A percentile compares a stretch with the other conserved stretches of the same genome.
Evolutionary conservation across 2,888 invertebrate genomes (phyloP).

Genomic region (Ormyrus labotus): DNA sequence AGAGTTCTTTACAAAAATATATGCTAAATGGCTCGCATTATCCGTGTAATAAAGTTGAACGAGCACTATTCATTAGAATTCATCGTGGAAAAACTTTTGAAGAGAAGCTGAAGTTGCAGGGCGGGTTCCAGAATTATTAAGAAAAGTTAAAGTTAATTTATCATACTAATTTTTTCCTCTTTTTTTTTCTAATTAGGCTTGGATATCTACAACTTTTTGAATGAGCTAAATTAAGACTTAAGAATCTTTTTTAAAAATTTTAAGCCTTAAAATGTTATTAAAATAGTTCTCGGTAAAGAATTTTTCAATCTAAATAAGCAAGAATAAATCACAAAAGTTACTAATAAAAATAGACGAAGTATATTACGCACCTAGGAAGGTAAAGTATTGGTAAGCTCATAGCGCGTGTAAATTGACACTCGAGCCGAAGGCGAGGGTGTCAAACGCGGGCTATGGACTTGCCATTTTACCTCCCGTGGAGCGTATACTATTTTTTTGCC

Average conservation of each 20-base stretch:
- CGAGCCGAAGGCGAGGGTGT: no score
- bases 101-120: background rate
- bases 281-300: background rate
- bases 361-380: no score
- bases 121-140: background rate
- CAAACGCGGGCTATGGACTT: no score
- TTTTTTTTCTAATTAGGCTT: background rate
- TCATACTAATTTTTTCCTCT: background rate
- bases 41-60: background rate
- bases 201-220: no score
- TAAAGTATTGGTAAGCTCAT: no score
- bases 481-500: no score
- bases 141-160: conserved; percentile 25
- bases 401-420: no score
- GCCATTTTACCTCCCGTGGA: no score
- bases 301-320: no score
- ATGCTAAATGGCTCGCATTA: background rate
- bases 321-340: no score
- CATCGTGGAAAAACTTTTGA: conserved; percentile 8
- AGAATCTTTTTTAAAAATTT: background rate
- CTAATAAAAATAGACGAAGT: no score
- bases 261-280: background rate
- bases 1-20: background rate
- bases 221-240: no score
- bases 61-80: conserved; percentile 15